Evolutionary conservation across 1,140 invertebrate species (phyloP).

Genomic region (Apis cerana): DNA sequence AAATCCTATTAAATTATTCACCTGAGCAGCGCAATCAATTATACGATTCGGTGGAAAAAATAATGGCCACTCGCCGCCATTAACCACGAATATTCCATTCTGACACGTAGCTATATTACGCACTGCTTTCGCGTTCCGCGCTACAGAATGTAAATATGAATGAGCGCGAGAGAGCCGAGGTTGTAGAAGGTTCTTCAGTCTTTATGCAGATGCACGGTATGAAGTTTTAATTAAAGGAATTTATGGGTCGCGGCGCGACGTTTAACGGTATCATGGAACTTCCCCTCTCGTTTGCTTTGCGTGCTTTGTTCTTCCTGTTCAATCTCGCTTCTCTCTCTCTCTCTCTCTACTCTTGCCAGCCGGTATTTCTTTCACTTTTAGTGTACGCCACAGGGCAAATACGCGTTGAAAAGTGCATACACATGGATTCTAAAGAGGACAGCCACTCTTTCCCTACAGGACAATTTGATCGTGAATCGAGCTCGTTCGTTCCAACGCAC

Average conservation of each 20-base stretch:
- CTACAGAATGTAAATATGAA: slow-evolving; percentile 59
- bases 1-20: background rate
- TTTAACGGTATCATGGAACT: slow-evolving; percentile 59
- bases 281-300: slow-evolving; percentile 45
- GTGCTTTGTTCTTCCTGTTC: slow-evolving; percentile 29
- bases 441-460: background rate
- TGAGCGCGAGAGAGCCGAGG: slow-evolving; percentile 36
- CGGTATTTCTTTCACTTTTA: slow-evolving; percentile 33
- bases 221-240: slow-evolving; percentile 70
- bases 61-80: slow-evolving; percentile 3
- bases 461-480: slow-evolving; percentile 10
- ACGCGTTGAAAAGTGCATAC: background rate
- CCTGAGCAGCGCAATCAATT: background rate
- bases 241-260: slow-evolving; percentile 58
- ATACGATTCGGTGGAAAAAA: background rate
- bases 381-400: background rate
- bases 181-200: slow-evolving; percentile 50
- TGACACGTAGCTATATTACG: slow-evolving; percentile 8
- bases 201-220: slow-evolving; percentile 63
- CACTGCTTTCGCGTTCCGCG: slow-evolving; percentile 17
- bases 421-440: background rate
- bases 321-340: background rate
- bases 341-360: background rate
- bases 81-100: slow-evolving; percentile 21
- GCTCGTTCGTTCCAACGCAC: too few relatives aligned